A percentile compares a stretch with the other conserved stretches of the same genome.
Conservation (phyloP, 30 jellyfish, hydroid and myxozoan genomes). For the Hydractinia symbiolongicarpus region DNA sequence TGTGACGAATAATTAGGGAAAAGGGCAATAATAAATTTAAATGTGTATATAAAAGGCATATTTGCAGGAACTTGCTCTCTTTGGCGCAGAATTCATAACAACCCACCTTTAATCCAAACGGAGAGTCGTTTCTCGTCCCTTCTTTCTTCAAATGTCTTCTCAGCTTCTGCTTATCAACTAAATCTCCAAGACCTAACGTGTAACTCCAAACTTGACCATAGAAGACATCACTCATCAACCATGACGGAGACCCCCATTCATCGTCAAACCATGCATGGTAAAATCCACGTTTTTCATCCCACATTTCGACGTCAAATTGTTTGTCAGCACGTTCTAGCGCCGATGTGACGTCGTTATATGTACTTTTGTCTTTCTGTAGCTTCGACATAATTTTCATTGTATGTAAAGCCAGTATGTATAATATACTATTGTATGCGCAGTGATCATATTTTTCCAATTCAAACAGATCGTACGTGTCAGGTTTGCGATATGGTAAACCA, state of each 20-base stretch:
- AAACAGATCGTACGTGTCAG: slow-evolving; percentile 93
- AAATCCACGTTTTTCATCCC: slow-evolving; percentile 88
- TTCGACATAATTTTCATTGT: slow-evolving; percentile 86
- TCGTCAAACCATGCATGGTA: slow-evolving; percentile 99
- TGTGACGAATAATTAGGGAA: no score
- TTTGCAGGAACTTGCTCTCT: neutral
- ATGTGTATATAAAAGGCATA: neutral
- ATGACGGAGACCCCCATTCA: slow-evolving; percentile 96
- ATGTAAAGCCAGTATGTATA: slow-evolving; percentile 66
- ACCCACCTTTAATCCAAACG: slow-evolving; percentile 89
- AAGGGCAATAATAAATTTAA: neutral
- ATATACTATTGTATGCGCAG: slow-evolving; percentile 85
- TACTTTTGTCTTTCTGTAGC: slow-evolving; percentile 38
- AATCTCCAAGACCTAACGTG: slow-evolving; percentile 92
- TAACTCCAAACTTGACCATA: slow-evolving; percentile 98
- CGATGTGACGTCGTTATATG: slow-evolving; percentile 33
- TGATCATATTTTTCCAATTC: slow-evolving; percentile 94
- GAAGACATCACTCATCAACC: slow-evolving; percentile 94
- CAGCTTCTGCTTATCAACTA: slow-evolving; percentile 65
- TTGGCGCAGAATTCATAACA: neutral
- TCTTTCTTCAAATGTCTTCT: slow-evolving; percentile 73
- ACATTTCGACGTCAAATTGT: slow-evolving; percentile 88
- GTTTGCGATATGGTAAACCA: slow-evolving; percentile 95
- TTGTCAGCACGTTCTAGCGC: slow-evolving; percentile 77
- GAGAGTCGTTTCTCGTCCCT: slow-evolving; percentile 87